phyloP scores from a whole-genome alignment of 2,888 invertebrate genomes.

The Cyaniris semiargus region DNA sequence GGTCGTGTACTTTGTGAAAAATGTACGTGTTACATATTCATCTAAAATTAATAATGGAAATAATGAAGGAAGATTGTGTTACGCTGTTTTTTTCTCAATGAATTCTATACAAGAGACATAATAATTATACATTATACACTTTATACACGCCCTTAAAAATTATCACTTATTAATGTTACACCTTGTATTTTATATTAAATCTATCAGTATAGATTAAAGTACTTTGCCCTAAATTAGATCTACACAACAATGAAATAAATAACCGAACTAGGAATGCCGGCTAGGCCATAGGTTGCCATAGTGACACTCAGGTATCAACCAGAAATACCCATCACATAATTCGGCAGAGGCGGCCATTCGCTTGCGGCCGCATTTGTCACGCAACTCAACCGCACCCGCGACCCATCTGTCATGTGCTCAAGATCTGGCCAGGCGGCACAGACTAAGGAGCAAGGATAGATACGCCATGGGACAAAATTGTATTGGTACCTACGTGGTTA shows the following conservation, averaged over 20 bases:
- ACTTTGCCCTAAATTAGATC: too few species aligned
- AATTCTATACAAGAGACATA: too few species aligned
- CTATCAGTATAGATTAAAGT: too few species aligned
- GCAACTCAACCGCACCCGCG: conserved; percentile 66
- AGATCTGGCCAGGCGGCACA: conserved; percentile 53
- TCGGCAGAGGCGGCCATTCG: conserved; percentile 39
- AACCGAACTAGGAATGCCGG: not conserved
- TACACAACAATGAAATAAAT: too few species aligned
- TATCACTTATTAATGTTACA: too few species aligned
- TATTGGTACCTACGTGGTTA: not conserved
- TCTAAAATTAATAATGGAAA: too few species aligned
- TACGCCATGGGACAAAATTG: conserved; percentile 35
- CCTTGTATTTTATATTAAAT: too few species aligned
- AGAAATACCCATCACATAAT: conserved; percentile 35
- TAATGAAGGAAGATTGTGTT: too few species aligned
- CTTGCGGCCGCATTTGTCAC: conserved; percentile 67
- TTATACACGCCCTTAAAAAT: too few species aligned
- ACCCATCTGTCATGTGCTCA: conserved; percentile 67
- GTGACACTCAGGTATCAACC: conserved; percentile 34
- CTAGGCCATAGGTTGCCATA: not conserved
- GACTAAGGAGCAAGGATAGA: conserved; percentile 41
- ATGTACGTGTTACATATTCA: too few species aligned
- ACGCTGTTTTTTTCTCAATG: too few species aligned
- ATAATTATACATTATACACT: too few species aligned
- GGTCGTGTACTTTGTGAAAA: not conserved